phyloP scores from a whole-genome alignment of 2,113 vertebrate species.

The Aphyosemion australe region DNA sequence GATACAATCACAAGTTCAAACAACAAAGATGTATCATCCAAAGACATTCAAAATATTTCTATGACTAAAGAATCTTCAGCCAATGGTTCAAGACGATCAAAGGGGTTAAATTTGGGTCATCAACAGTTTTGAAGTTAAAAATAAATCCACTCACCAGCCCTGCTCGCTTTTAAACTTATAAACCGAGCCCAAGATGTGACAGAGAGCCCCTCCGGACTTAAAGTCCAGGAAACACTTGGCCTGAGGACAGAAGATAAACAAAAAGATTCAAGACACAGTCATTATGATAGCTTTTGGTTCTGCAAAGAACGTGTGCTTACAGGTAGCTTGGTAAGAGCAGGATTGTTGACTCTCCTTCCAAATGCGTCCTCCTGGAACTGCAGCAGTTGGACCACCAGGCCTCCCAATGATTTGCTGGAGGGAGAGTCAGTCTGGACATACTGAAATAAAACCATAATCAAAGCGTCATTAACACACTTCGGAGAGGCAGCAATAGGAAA shows the following conservation, averaged over 20 bases:
- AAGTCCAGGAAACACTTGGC: conserved; percentile 98
- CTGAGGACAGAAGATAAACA: conserved; percentile 68
- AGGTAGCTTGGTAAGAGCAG: conserved; percentile 96
- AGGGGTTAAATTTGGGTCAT: not conserved
- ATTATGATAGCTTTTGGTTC: not conserved
- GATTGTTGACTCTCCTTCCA: conserved; percentile 96
- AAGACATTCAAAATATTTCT: no score
- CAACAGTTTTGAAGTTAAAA: not conserved
- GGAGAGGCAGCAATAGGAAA: not conserved
- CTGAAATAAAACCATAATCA: conserved; percentile 67
- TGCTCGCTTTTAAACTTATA: conserved; percentile 99
- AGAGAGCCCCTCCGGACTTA: conserved; percentile 93
- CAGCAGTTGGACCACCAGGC: conserved; percentile 93
- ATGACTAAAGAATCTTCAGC: not conserved
- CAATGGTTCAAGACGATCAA: no score
- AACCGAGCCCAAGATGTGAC: conserved; percentile 95
- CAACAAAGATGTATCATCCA: no score
- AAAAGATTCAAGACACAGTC: accelerated
- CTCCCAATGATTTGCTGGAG: conserved; percentile 91
- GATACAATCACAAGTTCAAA: no score
- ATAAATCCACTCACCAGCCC: conserved; percentile 88
- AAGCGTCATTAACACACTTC: not conserved
- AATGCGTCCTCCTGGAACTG: conserved; percentile 99
- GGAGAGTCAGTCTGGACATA: conserved; percentile 96
- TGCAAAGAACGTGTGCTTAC: conserved; percentile 76